Conservation (phyloP, 2,888 invertebrate species). For the Cosmopolites sordidus region DNA sequence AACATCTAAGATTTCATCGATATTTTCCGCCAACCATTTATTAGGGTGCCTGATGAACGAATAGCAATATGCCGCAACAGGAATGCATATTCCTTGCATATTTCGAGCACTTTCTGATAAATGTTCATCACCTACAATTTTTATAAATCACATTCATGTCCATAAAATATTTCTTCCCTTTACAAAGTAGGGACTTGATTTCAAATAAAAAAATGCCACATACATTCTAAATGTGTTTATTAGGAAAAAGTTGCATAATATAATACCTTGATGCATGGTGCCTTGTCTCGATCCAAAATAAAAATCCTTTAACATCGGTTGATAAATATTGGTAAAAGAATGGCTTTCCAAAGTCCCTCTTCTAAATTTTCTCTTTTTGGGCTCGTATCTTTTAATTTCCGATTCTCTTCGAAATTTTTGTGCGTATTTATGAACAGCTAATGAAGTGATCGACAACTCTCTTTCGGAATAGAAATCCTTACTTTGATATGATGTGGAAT, state of each 20-base stretch:
- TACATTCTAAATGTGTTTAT: too few species aligned
- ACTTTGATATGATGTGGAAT: constrained; percentile 39
- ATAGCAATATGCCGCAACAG: constrained; percentile 57
- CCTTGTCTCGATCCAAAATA: constrained; percentile 43
- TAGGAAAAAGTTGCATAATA: background rate
- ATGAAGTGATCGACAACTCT: constrained; percentile 25
- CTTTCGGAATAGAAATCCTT: constrained; percentile 32
- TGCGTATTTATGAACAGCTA: constrained; percentile 30
- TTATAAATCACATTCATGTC: background rate
- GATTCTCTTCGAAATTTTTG: constrained; percentile 46
- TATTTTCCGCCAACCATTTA: constrained; percentile 58
- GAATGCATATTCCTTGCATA: constrained; percentile 56
- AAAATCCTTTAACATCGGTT: constrained; percentile 41
- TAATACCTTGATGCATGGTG: constrained; percentile 42
- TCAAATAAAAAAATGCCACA: too few species aligned
- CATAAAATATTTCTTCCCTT: background rate
- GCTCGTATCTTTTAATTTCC: constrained; percentile 37
- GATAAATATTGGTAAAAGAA: constrained; percentile 45
- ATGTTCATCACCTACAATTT: constrained; percentile 36
- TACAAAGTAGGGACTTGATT: too few species aligned
- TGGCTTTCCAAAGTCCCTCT: constrained; percentile 46
- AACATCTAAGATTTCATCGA: constrained; percentile 56
- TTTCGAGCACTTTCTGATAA: constrained; percentile 36
- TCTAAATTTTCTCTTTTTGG: constrained; percentile 36
- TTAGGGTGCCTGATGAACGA: constrained; percentile 57